phyloP scores from a whole-genome alignment of 2,888 invertebrate genomes.

The Nineta flava region DNA sequence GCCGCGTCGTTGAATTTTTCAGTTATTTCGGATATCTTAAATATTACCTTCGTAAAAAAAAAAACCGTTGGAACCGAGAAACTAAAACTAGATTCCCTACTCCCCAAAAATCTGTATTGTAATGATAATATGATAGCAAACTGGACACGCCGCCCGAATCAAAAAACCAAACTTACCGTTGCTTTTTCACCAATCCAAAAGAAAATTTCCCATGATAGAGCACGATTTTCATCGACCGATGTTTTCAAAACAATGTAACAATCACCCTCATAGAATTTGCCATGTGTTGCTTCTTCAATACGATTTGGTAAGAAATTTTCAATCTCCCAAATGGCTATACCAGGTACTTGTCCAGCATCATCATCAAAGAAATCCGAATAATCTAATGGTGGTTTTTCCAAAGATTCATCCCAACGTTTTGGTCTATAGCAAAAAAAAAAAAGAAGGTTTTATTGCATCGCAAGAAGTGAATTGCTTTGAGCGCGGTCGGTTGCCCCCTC shows the following conservation, averaged over 20 bases:
- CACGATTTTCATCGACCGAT: conserved; percentile 63
- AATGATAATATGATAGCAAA: too few species aligned
- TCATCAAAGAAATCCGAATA: conserved; percentile 96
- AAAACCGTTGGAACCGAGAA: too few species aligned
- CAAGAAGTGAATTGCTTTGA: too few species aligned
- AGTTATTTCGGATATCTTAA: too few species aligned
- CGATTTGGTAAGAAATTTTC: conserved; percentile 97
- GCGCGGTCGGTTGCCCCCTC: too few species aligned
- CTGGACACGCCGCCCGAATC: too few species aligned
- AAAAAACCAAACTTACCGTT: conserved; percentile 58
- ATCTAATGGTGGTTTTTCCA: conserved; percentile 89
- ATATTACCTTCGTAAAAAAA: too few species aligned
- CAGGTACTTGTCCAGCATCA: conserved; percentile 84
- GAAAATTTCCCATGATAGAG: conserved; percentile 87
- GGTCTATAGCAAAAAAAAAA: conserved; percentile 42
- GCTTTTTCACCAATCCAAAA: conserved; percentile 98
- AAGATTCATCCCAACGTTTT: conserved; percentile 89
- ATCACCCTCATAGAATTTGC: conserved; percentile 98
- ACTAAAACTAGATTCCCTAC: too few species aligned
- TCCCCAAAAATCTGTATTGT: too few species aligned
- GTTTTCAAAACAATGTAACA: conserved; percentile 96
- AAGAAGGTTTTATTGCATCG: too few species aligned
- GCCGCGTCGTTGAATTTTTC: too few species aligned
- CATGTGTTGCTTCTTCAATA: conserved; percentile 84
- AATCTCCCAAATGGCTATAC: conserved; percentile 95